Evolutionary conservation across 2,888 invertebrate genomes (phyloP), one percentile per base, ranked within the genome.

Genomic region (Tenthredo scrophulariae): DNA sequence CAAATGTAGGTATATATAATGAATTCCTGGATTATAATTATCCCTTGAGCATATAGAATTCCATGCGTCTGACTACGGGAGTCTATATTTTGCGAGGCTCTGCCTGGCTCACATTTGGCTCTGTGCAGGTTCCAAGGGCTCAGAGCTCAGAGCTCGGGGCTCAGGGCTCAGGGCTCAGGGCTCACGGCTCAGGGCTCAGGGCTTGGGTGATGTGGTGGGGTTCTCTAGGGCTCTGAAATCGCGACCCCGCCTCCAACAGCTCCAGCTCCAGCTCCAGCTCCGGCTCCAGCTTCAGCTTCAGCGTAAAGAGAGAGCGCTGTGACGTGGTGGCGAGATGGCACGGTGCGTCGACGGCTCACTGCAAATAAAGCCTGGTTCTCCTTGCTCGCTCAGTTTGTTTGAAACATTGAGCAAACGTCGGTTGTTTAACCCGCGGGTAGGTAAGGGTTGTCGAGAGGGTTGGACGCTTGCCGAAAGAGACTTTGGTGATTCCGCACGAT

Each of bases 341-440:
- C 86, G 87, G 88, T 88, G 87, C 90, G 88, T 89, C 89, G 88
- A 88, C 80, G 80, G 67, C 89, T 89, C 88, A 90, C 88, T 90
- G 91, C 89, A 91, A 90, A 90, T 91, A 90, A 90, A 91, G 91
- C 89, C 88, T 88, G 89, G 87, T 88, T 87, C 89, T 90, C 89
- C 88, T 88, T 89, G 87, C 88, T 87, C 89, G 89, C 89, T 87
- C 87, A 88, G 90, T 91, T 91, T 90, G 90, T 90, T 90, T 90
- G 91, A 90, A 90, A 90, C 90, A 90, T 91, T 89, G 89, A 90
- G 89, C 89, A 90, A 90, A 90, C 89, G 89, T 90, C 87, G 89
- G 90, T 89, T 89, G 89, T 90, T 90, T 89, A 90, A 90, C 88
- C 89, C 80, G 80, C 80, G 80, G 80, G 80, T 77, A 54, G 77